Percentiles rank a stretch among this genome's conserved stretches.
Evolutionary conservation across 2,113 vertebrate genomes (phyloP).

Genomic region (Cebidichthys violaceus): DNA sequence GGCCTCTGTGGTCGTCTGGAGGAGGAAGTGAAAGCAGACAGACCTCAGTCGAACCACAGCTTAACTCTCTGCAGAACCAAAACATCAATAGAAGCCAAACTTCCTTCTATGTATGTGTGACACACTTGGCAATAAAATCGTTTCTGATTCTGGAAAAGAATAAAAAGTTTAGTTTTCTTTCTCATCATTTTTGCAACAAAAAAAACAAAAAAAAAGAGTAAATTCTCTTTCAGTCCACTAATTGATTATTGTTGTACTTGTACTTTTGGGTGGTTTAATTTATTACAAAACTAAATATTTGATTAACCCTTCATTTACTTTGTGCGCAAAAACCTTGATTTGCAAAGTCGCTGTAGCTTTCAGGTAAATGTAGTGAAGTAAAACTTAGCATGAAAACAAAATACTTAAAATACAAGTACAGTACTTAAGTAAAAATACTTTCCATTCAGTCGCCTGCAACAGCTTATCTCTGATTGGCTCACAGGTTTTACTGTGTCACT

Average conservation of each 20-base stretch:
- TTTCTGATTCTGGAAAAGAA: no score
- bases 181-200: no score
- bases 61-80: background rate
- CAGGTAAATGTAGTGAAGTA: background rate
- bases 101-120: no score
- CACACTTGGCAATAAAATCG: no score
- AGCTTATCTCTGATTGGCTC: conserved; percentile 15
- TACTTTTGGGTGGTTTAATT: no score
- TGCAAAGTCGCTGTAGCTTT: background rate
- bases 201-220: no score
- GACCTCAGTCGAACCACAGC: background rate
- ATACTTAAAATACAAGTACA: background rate
- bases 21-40: conserved; percentile 55
- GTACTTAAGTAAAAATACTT: background rate
- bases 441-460: background rate
- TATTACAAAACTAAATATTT: background rate
- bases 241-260: background rate
- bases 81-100: background rate
- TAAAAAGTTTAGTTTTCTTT: background rate
- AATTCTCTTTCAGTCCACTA: background rate
- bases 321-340: background rate
- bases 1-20: background rate
- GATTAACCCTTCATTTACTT: background rate
- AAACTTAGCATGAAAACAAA: background rate
- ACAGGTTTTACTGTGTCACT: background rate